Conservation (phyloP, 30 jellyfish, hydroid and myxozoan species). For the Mastigias papua region DNA sequence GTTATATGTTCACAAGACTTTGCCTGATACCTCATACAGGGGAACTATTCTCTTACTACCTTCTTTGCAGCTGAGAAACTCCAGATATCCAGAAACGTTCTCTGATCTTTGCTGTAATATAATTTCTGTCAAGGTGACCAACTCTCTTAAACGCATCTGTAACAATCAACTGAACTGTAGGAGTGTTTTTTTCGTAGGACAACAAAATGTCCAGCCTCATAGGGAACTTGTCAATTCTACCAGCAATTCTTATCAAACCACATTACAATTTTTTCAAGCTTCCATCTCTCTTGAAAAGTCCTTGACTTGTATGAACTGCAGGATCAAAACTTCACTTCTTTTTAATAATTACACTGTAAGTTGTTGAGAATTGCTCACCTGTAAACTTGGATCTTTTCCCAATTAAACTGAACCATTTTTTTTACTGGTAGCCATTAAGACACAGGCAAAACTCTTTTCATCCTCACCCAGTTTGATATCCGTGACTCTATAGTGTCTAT, state of each 20-base stretch:
- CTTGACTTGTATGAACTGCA: constrained; percentile 29
- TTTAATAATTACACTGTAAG: constrained; percentile 25
- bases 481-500: constrained; percentile 47
- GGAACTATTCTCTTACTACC: constrained; percentile 22
- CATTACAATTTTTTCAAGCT: constrained; percentile 35
- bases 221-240: constrained; percentile 41
- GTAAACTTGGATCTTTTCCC: constrained; percentile 29
- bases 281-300: constrained; percentile 52
- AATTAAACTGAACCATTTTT: constrained; percentile 7
- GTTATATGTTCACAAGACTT: not conserved
- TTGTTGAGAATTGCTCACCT: constrained; percentile 18
- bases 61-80: constrained; percentile 36
- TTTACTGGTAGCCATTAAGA: constrained; percentile 39
- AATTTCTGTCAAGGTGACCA: constrained; percentile 51
- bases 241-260: constrained; percentile 40
- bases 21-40: constrained; percentile 44
- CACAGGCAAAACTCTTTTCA: constrained; percentile 66
- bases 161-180: constrained; percentile 48
- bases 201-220: constrained; percentile 58
- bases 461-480: constrained; percentile 49
- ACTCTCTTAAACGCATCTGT: constrained; percentile 47
- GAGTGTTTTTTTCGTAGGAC: constrained; percentile 49
- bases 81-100: constrained; percentile 39
- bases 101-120: constrained; percentile 36
- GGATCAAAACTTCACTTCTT: constrained; percentile 38